phyloP scores from a whole-genome alignment of 2,113 vertebrate genomes.

The Catharus minimus region DNA sequence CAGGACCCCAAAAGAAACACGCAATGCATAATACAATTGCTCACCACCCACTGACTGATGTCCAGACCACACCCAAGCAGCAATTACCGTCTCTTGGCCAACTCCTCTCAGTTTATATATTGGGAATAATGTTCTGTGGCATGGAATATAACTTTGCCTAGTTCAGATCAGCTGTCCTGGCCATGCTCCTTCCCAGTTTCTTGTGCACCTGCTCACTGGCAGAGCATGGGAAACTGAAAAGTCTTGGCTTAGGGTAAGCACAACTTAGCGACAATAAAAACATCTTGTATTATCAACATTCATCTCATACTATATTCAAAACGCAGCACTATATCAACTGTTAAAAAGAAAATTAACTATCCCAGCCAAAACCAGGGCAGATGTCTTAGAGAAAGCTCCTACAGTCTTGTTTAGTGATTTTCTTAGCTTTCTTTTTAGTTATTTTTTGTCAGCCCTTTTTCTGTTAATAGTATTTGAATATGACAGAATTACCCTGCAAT shows the following conservation, averaged over 20 bases:
- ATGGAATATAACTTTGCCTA: background rate
- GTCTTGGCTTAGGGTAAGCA: background rate
- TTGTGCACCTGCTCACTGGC: background rate
- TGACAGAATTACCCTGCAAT: background rate
- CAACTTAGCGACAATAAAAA: background rate
- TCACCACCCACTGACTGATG: background rate
- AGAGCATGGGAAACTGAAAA: background rate
- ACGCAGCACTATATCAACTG: background rate
- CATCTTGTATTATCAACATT: background rate
- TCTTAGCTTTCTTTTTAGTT: background rate
- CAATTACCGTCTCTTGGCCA: background rate
- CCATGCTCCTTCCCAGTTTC: background rate
- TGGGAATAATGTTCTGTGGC: background rate
- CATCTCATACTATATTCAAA: background rate
- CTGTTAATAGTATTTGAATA: background rate
- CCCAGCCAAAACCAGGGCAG: background rate
- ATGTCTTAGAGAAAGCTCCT: background rate
- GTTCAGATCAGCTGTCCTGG: background rate
- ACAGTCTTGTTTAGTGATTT: background rate
- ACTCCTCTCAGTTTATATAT: background rate
- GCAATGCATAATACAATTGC: background rate
- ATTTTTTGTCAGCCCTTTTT: background rate
- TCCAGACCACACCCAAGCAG: background rate
- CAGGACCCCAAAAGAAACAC: background rate
- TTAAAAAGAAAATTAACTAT: background rate